Base-by-base conservation (phyloP, 2,888 invertebrate species). In the Epicampocera succincta region DNA sequence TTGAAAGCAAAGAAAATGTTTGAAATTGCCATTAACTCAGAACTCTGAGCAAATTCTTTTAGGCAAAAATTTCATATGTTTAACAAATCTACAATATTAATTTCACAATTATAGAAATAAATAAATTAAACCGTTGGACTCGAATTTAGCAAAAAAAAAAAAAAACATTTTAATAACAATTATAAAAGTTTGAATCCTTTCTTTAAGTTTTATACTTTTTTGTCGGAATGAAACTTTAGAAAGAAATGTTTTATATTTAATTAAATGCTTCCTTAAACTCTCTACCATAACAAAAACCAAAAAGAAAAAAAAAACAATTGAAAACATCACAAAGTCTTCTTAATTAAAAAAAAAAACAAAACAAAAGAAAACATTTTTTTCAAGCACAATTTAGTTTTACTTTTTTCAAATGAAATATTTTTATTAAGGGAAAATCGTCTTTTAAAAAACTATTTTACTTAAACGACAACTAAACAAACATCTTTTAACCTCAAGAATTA, bases 81-180 rank as follows among this genome's bases (percentile, higher is more conserved):
- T 38, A 66, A 68, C 17, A 50, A 12, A 46, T 65, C n/a, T 15
- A 0, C 38, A 48, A 29, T 33, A 56, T 69, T 56, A 46, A 48
- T 1, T 15, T 38, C 4, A 33, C 5, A 65, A 72, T 25, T 4
- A 60, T 33, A 13, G 38, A 69, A 65, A 58, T 40, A 69, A 65
- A 58, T 40, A 69, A 72, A 42, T 29, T 58, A 56, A 79, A 80
- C 54, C 75, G 74, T 83, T 84, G 78, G 76, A 85, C 85, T 85
- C 85, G 84, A 85, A 85, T 84, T 83, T 84, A 84, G 80, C 48
- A 66, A 84, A 78, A 74, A 74, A 66, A 46, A 44, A 66, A 84
- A 78, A 74, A 74, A 66, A 46, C 74, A 56, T 63, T 54, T 69
- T 69, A 58, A 65, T 61, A 46, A 54, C 40, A 60, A 68, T 44